Base-by-base conservation (phyloP, 2,888 invertebrate genomes). In the Formica aserva region DNA sequence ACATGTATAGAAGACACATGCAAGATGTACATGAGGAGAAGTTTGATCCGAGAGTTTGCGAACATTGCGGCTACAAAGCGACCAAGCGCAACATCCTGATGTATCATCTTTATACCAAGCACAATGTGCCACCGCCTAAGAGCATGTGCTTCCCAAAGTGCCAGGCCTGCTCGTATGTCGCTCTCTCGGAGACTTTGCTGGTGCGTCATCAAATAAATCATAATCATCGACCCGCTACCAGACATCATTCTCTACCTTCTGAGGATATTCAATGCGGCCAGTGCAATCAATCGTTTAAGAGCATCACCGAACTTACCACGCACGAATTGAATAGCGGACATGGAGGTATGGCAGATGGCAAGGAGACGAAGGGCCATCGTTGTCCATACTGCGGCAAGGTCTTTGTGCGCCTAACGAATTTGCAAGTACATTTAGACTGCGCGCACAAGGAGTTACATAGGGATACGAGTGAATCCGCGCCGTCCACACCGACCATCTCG, bases 51-150 rank as follows among this genome's bases (percentile, higher is more conserved):
- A 96, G 96, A 60, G 96, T 98, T 52, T 98, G 98, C 94, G 98
- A 98, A 93, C 97, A 97, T 91, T 98, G 98, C 95, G 98, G 98
- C 0, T 96, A 97, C 92, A 97, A 96, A 91, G 97, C 97, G 32
- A 95, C 95, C 1, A 97, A 97, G 91, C 96, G 97, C 87, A 97
- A 97, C 90, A 96, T 97, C 86, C 95, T 98, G 84, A 95, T 97
- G 91, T 97, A 98, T 93, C 98, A 98, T 94, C 95, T 97, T 93
- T 97, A 97, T 90, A 96, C 97, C 0, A 97, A 97, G 92, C 98
- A 98, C 95, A 97, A 97, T 84, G 96, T 98, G 52, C 95, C 95
- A 67, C 97, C 97, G 9, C 97, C 97, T 1, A 95, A 96, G 69
- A 96, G 96, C 74, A 97, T 97, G 93, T 95, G 95, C 81, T 98